Evolutionary conservation across 2,797 vertebrate species (phyloP).

Genomic region (Eidolon dupreanum): DNA sequence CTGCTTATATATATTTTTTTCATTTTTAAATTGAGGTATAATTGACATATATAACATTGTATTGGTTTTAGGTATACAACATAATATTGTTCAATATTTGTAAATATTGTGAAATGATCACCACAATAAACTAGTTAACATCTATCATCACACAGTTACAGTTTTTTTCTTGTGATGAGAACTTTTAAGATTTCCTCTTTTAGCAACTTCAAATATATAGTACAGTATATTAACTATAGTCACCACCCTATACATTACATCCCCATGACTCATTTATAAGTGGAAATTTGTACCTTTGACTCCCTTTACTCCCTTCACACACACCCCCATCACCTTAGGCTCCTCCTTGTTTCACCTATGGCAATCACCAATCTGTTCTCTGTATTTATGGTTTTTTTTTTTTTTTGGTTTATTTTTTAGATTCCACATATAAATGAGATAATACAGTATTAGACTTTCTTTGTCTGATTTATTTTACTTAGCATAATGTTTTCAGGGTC

Average conservation of each 20-base stretch:
- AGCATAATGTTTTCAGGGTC: background rate
- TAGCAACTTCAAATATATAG: background rate
- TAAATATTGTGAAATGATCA: background rate
- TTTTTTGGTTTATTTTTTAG: background rate
- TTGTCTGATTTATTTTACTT: background rate
- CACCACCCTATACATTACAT: background rate
- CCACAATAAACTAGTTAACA: background rate
- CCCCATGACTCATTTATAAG: background rate
- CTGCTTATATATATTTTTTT: background rate
- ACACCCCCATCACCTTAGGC: too few relatives aligned
- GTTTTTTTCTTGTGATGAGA: background rate
- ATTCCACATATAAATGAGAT: background rate
- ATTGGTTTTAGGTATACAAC: background rate
- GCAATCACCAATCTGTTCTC: background rate
- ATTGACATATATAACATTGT: background rate
- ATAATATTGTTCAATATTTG: background rate
- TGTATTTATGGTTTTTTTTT: background rate
- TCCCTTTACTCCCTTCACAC: background rate
- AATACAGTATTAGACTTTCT: background rate
- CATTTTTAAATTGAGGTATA: background rate
- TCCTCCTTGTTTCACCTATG: background rate
- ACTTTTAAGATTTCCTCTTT: background rate
- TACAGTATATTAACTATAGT: background rate
- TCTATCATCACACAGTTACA: background rate
- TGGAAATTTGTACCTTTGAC: background rate